Conservation (phyloP, 2,888 invertebrate genomes). For the Mactromeris polynyma region DNA sequence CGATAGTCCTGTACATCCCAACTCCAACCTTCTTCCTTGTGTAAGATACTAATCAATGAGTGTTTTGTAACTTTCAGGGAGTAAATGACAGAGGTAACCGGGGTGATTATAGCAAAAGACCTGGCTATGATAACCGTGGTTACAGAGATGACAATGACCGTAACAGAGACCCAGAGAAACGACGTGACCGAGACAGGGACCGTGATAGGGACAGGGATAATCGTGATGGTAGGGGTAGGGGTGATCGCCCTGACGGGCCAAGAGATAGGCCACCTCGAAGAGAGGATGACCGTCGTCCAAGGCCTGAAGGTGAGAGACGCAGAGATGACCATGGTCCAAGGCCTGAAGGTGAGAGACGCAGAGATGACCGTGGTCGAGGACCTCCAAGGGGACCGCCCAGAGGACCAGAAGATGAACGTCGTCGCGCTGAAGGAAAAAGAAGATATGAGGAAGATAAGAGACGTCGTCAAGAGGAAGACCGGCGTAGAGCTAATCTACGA, state of each 20-base stretch:
- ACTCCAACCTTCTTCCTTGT: constrained; percentile 54
- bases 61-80: constrained; percentile 59
- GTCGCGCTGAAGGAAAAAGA: constrained; percentile 47
- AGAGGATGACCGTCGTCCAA: constrained; percentile 54
- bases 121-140: constrained; percentile 75
- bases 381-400: constrained; percentile 39
- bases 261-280: constrained; percentile 46
- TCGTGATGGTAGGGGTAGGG: constrained; percentile 49
- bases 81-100: constrained; percentile 68
- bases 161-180: constrained; percentile 35
- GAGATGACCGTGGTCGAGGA: constrained; percentile 47
- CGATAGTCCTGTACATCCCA: constrained; percentile 55
- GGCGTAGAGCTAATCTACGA: constrained; percentile 57
- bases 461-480: constrained; percentile 64
- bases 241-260: constrained; percentile 50
- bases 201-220: constrained; percentile 52
- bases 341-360: constrained; percentile 59
- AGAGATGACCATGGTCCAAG: constrained; percentile 56
- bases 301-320: constrained; percentile 50
- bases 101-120: constrained; percentile 70
- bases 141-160: constrained; percentile 68
- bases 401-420: constrained; percentile 53
- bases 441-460: constrained; percentile 66
- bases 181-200: constrained; percentile 59
- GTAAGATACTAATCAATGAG: constrained; percentile 66